Base-by-base conservation (phyloP, 2,888 invertebrate genomes). In the Nematopogon swammerdamellus region DNA sequence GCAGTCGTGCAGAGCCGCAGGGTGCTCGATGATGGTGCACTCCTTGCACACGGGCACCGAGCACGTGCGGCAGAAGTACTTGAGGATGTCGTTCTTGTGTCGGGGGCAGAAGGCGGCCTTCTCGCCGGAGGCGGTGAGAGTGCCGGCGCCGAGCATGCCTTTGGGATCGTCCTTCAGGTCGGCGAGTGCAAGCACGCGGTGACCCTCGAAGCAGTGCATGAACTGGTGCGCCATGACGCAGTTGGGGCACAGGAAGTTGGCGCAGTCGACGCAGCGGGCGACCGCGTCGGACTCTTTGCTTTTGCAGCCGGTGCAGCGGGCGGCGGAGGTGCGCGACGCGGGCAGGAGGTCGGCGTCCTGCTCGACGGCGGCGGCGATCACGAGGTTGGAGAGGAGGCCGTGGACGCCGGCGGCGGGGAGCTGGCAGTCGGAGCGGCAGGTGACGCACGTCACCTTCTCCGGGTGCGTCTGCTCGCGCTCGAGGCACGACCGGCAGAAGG, bases 181-280 rank as follows among this genome's bases (percentile, higher is more conserved):
- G 43, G 75, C 67, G 60, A 91, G 81, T 54, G 88, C 84, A 59
- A 91, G 84, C 52, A 97, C 95, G 51, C 95, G 88, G 74, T 97
- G 97, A 55, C 95, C 96, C 70, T 96, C 95, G 73, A 98, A 98
- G 72, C 97, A 97, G 73, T 97, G 96, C 97, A 98, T 97, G 72
- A 93, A 96, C 79, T 97, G 95, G 77, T 98, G 98, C 55, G 97
- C 97, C 88, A 96, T 96, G 63, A 95, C 95, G 85, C 98, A 98
- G 72, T 96, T 95, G 52, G 92, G 89, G 80, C 98, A 98, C 59
- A 99, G 86, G 69, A 92, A 94, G 69, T 95, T 95, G 64, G 92
- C 92, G 76, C 98, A 99, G 72, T 97, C 97, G 64, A 94, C 91
- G 75, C 97, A 97, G 68, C 94, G 91, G 54, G 96, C 96, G 51